These are phyloP conservation scores for Vulpes ferrilata DNA, from an alignment of 2,113 vertebrate species.

Conservation along the genomic window DNA sequence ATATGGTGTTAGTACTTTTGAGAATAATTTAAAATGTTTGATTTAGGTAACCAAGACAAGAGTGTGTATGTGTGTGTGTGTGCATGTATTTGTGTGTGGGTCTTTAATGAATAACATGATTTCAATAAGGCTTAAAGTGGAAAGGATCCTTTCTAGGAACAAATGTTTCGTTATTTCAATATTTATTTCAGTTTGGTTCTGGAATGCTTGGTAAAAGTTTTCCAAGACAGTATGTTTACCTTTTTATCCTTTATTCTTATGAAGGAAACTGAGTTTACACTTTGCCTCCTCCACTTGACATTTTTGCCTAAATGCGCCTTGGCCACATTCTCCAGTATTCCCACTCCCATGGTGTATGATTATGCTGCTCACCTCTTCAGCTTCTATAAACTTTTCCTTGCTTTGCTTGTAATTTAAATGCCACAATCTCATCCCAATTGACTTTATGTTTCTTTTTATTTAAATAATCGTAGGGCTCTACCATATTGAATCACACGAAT, in stretches of 20 bases:
- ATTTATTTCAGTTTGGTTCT: slow-evolving; percentile 1
- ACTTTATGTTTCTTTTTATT: neutral
- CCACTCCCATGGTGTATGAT: neutral
- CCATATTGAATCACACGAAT: neutral
- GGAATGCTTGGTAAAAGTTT: neutral
- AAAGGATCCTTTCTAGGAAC: neutral
- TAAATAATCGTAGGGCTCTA: neutral
- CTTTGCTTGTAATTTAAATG: neutral
- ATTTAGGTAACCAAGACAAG: neutral
- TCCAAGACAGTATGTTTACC: neutral
- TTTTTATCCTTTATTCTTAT: slow-evolving; percentile 17
- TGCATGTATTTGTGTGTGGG: neutral
- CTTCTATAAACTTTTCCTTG: neutral
- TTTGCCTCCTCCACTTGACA: neutral
- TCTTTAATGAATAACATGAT: neutral
- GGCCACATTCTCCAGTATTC: neutral
- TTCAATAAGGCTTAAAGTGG: neutral
- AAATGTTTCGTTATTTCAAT: neutral
- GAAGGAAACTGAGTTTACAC: neutral
- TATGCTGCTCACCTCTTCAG: neutral
- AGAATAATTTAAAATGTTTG: neutral
- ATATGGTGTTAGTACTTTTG: neutral
- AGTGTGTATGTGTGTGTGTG: neutral
- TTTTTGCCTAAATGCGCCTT: neutral
- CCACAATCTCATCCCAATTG: neutral